Conservation (phyloP, 2,888 invertebrate genomes). For the Isoperla grammatica region DNA sequence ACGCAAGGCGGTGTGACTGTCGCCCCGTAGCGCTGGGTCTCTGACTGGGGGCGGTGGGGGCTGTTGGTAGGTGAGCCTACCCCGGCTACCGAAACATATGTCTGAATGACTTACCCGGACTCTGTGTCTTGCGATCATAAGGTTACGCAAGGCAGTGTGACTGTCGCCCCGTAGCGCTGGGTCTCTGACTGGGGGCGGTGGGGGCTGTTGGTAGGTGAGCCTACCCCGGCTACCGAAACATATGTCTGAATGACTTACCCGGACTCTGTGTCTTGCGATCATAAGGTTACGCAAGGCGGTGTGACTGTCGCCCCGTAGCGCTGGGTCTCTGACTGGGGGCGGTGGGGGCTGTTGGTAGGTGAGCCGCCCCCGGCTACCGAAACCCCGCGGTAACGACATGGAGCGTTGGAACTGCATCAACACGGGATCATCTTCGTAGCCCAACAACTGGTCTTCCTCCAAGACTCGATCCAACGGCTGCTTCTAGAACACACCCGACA, state of each 20-base stretch:
- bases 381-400: conserved; percentile 45
- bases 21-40: conserved; percentile 38
- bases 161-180: conserved; percentile 41
- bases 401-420: conserved; percentile 42
- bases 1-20: conserved; percentile 43
- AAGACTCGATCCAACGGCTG: background rate
- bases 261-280: conserved; percentile 40
- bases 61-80: conserved; percentile 20
- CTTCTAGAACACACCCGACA: background rate
- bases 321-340: conserved; percentile 34
- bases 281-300: conserved; percentile 43
- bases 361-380: conserved; percentile 39
- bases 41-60: conserved; percentile 40
- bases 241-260: conserved; percentile 40
- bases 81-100: conserved; percentile 42
- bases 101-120: conserved; percentile 40
- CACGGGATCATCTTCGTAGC: conserved; percentile 36
- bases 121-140: conserved; percentile 41
- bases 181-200: conserved; percentile 38
- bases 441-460: conserved; percentile 4
- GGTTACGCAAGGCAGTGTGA: conserved; percentile 42
- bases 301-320: conserved; percentile 43
- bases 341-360: conserved; percentile 37
- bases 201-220: conserved; percentile 32
- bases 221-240: conserved; percentile 41